phyloP scores from a whole-genome alignment of 2,113 vertebrate species.

The Takifugu flavidus region DNA sequence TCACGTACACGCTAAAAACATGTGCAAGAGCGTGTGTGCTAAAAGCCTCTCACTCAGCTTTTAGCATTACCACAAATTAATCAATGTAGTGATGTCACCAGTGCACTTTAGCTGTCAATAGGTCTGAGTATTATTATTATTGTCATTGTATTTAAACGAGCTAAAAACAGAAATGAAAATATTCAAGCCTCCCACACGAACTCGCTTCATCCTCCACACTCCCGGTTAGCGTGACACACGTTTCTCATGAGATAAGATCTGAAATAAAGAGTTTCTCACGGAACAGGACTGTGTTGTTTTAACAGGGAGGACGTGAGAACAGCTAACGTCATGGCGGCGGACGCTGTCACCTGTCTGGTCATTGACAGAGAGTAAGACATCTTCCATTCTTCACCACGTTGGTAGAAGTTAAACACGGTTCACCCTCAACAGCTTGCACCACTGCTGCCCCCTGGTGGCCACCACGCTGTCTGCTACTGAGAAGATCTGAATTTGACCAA shows the following conservation, averaged over 20 bases:
- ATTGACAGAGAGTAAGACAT: conserved; percentile 96
- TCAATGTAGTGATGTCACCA: too few relatives aligned
- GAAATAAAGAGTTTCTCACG: neutral
- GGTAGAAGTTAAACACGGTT: too few relatives aligned
- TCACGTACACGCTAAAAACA: neutral
- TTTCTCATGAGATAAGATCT: neutral
- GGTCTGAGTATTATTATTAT: too few relatives aligned
- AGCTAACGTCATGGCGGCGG: conserved; percentile 89
- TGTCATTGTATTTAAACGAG: too few relatives aligned
- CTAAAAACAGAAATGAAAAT: too few relatives aligned
- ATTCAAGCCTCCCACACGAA: too few relatives aligned
- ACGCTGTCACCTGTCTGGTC: conserved; percentile 89
- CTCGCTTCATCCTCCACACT: too few relatives aligned
- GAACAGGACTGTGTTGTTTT: conserved; percentile 5
- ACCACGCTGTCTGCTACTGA: too few relatives aligned
- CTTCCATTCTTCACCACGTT: neutral
- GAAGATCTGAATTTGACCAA: too few relatives aligned
- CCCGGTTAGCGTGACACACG: too few relatives aligned
- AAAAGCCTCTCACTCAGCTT: neutral
- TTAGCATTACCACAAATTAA: too few relatives aligned
- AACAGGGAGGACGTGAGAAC: conserved; percentile 91
- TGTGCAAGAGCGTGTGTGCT: neutral
- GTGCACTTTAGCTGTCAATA: too few relatives aligned
- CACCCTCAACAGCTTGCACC: neutral
- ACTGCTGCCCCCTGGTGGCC: conserved; percentile 39